Base-by-base conservation (phyloP, 2,888 invertebrate genomes). In the Nasonovia ribisnigri region DNA sequence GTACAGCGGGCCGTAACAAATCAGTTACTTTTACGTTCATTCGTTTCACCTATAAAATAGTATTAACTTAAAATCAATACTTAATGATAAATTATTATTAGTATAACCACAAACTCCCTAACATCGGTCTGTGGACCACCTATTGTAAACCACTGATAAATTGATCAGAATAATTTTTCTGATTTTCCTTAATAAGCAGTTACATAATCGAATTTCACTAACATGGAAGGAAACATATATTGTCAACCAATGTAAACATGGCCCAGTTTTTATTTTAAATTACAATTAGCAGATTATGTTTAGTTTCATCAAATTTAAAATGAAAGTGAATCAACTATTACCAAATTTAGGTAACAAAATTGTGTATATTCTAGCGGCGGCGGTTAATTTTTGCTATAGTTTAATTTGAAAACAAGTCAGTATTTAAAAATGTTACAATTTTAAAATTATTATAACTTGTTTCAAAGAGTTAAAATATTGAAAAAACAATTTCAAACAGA, bases 1-100 rank as follows among this genome's bases (percentile, higher is more conserved):
- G 97, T 94, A 97, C 96, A n/a, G 97, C 97, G 88, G 97, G 96
- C 90, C 97, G 97, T 48, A 98, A 96, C 94, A 97, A 96, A 91
- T 97, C 97, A 1, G 97, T 97, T 60, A 94, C 88, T 89, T 94
- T 93, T 20, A 94, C 88, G 51, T 84, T 94, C 13, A 88, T 20
- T 89, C 94, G 91, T 87, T 93, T 93, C 13, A 93, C 90, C 93
- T 93, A 36, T 51, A 90, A 94, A 98, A 95, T 95, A 96, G 96
- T 86, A 95, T 95, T 95, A 96, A 96, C 57, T 54, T 57, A 57
- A 57, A 57, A 57, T 26, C 54, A 57, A 57, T 26, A 57, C 26
- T 57, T 8, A 57, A 8, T 57, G 26, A 57, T 96, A 96, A 20
- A 77, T 77, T 77, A 36, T 77, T 16, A 77, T 36, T 36, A 67